Conservation (phyloP, 2,113 vertebrate genomes). For the Pelodiscus sinensis region DNA sequence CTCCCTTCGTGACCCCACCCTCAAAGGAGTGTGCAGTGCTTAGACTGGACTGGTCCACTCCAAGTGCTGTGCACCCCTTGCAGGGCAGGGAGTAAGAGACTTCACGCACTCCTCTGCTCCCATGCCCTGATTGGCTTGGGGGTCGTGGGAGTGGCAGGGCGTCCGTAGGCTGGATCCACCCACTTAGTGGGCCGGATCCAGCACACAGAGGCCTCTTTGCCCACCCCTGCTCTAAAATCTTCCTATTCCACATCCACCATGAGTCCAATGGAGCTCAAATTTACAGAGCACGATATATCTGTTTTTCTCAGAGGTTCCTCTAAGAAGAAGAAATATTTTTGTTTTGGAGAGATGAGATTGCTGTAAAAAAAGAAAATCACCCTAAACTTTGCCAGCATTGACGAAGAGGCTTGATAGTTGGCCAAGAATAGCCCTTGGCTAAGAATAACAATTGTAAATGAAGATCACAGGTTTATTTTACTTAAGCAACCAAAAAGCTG, state of each 20-base stretch:
- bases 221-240: neutral
- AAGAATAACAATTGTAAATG: neutral
- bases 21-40: too few species aligned
- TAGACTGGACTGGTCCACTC: too few species aligned
- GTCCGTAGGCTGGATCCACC: too few species aligned
- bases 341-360: neutral
- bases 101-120: too few species aligned
- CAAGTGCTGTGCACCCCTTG: too few species aligned
- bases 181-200: too few species aligned
- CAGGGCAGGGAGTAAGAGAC: too few species aligned
- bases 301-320: neutral
- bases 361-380: neutral
- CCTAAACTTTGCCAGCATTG: neutral
- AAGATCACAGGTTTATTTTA: neutral
- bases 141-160: too few species aligned
- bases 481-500: neutral
- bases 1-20: too few species aligned
- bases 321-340: neutral
- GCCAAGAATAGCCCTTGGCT: neutral
- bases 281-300: neutral
- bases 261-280: neutral
- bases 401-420: neutral
- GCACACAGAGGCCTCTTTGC: too few species aligned
- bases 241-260: neutral
- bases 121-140: too few species aligned